Base-by-base conservation (phyloP, 1,140 invertebrate genomes). In the Daktulosphaira vitifoliae region DNA sequence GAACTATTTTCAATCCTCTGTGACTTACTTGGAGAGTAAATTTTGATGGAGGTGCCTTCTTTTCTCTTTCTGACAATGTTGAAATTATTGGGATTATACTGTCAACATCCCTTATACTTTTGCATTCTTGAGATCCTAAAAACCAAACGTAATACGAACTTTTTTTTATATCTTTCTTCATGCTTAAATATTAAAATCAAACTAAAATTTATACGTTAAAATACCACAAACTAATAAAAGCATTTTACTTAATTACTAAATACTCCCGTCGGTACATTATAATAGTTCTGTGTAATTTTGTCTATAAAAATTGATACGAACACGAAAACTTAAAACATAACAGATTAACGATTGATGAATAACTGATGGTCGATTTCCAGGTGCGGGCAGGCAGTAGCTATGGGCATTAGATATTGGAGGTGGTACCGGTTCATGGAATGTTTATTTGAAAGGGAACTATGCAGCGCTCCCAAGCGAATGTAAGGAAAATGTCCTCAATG, bases 81-180 rank as follows among this genome's bases (percentile, higher is more conserved):
- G 84, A 80, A 69, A 97, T 84, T 39, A 92, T 90, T 1, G 90
- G 88, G 25, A 88, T 75, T 1, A 92, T 85, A 70, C 85, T 89
- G 69, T 88, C 83, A 11, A 82, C 78, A 50, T 92, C 90, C 13
- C 91, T 79, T 67, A 96, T 80, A 15, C 92, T 92, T 70, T 89
- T 85, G 29, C 89, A 88, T 78, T 97, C 93, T 78, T 94, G 89
- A 69, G 94, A 92, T 20, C 95, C 95, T 69, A 98, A 81, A 78
- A 97, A 98, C 89, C 93, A 95, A 49, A 98, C 93, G 77, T 98
- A 98, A 77, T 96, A 97, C 33, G 92, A 95, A 49, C 91, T 89
- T 75, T 96, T 96, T 78, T 94, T 94, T 69, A 92, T 86, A 73
- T 92, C 90, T 73, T 89, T 89, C 72, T 84, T 82, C 71, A 86